Base-by-base conservation (phyloP, 2,888 invertebrate species). In the Melieria picta region DNA sequence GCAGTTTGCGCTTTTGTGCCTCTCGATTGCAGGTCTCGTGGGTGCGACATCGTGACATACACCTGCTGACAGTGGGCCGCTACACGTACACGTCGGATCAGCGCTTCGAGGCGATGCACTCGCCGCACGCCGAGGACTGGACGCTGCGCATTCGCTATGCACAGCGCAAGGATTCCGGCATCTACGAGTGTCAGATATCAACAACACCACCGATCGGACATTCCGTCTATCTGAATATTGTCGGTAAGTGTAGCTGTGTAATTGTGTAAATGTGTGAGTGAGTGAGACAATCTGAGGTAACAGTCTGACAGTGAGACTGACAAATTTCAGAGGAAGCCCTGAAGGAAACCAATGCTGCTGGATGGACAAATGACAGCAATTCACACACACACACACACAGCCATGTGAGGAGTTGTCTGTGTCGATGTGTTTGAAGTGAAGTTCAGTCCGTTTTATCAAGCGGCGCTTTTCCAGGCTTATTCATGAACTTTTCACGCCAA, bases 181-280 rank as follows among this genome's bases (percentile, higher is more conserved):
- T 93, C 81, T 96, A 96, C 87, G 95, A 96, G 89, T 96, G 95
- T 86, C 96, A 96, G 89, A 94, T 96, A 85, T 94, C 94, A 79
- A 95, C 95, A 66, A 95, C 95, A 75, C 95, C 95, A 65, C 95
- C 95, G 72, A 92, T 94, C 65, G 94, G 95, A 57, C 94, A 94
- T 86, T 92, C 93, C 43, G 92, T 95, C 71, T 92, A 91, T 84
- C 90, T 95, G 75, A 93, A 91, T 78, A 93, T 95, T 83, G 93
- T 95, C 75, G 95, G 95, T 95, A 84, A 93, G 93, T 89, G 50
- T 58, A 30, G 30, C 2, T 30, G 30, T 30, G 30, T 30, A 30
- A 30, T 30, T 30, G 30, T 30, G 30, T 30, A 30, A 30, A 30
- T 30, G 30, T 30, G 30, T 30, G 30, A 30, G 30, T 30, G 30